phyloP scores from a whole-genome alignment of 2,888 invertebrate genomes.

The Neoaliturus tenellus region DNA sequence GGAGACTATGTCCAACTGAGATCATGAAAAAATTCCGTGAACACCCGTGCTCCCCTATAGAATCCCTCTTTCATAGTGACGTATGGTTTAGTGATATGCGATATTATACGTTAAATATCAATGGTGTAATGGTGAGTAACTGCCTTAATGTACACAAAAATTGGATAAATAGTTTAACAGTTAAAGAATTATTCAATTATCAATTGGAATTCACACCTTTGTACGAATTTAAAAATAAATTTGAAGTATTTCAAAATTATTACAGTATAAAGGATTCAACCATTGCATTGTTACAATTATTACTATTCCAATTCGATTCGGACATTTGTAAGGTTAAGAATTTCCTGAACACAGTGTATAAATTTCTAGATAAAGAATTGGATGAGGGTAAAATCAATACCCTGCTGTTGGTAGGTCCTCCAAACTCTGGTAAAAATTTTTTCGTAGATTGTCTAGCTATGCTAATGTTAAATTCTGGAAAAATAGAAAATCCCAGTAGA shows the following conservation, averaged over 20 bases:
- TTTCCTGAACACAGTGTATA: neutral
- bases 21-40: neutral
- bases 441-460: conserved; percentile 29
- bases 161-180: neutral
- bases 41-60: neutral
- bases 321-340: neutral
- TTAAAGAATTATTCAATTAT: conserved; percentile 7
- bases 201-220: neutral
- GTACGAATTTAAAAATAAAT: neutral
- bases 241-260: neutral
- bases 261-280: neutral
- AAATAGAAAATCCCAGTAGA: conserved; percentile 37
- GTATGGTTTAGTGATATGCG: neutral
- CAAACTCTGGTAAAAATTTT: conserved; percentile 49
- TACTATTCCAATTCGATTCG: neutral
- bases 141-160: neutral
- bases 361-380: conserved; percentile 4
- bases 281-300: neutral
- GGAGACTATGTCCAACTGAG: conserved; percentile 11
- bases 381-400: conserved; percentile 38
- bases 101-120: neutral
- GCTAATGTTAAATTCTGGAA: conserved; percentile 25
- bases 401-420: neutral
- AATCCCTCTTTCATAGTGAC: neutral
- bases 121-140: neutral